Percentiles rank a stretch among this genome's conserved stretches.
Evolutionary conservation across 2,797 vertebrate species (phyloP).

Genomic region (Eurystomus glaucurus): DNA sequence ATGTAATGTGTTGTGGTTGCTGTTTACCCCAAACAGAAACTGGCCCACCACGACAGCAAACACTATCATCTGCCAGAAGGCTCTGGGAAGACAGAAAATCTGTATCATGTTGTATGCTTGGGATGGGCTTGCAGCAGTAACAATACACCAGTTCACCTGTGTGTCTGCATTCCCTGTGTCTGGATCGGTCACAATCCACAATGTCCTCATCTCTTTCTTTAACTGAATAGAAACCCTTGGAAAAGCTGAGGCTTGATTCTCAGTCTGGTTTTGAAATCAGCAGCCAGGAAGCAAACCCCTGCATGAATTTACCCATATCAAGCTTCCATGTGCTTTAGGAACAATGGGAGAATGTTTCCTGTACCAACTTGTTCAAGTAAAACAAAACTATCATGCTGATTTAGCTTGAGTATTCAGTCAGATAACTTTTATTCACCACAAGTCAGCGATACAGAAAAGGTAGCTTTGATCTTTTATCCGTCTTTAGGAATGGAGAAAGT

Average conservation of each 20-base stretch:
- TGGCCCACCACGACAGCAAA: not conserved
- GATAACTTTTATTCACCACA: not conserved
- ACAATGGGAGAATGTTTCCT: not conserved
- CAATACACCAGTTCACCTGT: not conserved
- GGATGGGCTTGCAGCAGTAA: not conserved
- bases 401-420: not conserved
- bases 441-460: not conserved
- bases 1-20: not conserved
- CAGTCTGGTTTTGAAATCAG: not conserved
- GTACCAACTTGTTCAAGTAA: not conserved
- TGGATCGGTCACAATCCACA: not conserved
- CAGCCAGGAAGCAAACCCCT: not conserved
- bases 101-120: not conserved
- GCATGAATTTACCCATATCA: not conserved
- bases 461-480: not conserved
- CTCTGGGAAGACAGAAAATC: not conserved
- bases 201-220: not conserved
- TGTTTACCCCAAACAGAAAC: not conserved
- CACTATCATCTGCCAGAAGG: not conserved
- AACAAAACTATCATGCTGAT: not conserved
- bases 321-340: not conserved
- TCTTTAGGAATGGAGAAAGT: not conserved
- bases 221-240: not conserved
- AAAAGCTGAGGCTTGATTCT: not conserved
- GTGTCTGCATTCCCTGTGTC: not conserved